A percentile compares a stretch with the other conserved stretches of the same genome.
Evolutionary conservation across 1,140 invertebrate species (phyloP).

Genomic region (Muscidifurax raptorellus): DNA sequence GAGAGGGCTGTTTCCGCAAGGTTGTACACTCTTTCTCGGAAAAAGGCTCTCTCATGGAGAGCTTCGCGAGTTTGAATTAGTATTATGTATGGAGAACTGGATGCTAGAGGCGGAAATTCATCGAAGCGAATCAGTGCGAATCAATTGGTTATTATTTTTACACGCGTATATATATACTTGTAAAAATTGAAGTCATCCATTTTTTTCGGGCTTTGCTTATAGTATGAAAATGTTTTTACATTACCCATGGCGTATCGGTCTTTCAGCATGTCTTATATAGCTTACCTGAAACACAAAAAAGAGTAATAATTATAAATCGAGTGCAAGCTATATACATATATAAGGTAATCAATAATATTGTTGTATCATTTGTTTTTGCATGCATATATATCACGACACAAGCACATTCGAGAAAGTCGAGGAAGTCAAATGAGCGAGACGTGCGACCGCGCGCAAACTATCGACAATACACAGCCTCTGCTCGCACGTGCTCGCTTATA

Average conservation of each 20-base stretch:
- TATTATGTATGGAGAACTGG: background rate
- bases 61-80: background rate
- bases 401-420: background rate
- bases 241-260: background rate
- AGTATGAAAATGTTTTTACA: background rate
- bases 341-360: too few species aligned
- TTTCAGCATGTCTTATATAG: background rate
- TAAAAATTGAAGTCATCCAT: background rate
- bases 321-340: background rate
- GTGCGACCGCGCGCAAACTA: background rate
- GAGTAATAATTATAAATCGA: background rate
- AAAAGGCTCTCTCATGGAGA: background rate
- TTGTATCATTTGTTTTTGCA: too few species aligned
- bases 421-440: background rate
- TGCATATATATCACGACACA: background rate
- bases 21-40: too few species aligned
- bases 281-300: slow-evolving; percentile 29
- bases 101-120: background rate
- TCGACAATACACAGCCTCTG: background rate
- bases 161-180: background rate
- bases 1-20: background rate
- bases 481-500: background rate
- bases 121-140: background rate
- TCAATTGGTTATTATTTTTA: background rate
- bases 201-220: background rate